These are phyloP conservation scores for Coptodon bakossiorum DNA, from an alignment of 2,113 vertebrate genomes.

Conservation along the genomic window DNA sequence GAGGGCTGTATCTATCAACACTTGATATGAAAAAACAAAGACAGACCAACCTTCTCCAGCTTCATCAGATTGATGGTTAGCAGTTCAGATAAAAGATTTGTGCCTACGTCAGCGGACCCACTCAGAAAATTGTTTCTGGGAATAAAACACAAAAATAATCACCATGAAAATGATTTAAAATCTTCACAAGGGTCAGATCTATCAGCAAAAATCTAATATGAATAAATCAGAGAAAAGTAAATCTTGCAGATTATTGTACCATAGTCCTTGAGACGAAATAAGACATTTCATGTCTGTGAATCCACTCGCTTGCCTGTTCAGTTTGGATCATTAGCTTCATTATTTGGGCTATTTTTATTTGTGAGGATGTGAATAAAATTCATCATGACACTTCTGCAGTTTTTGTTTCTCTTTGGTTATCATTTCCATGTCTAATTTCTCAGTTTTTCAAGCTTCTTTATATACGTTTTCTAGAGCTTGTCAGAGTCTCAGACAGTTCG, in stretches of 20 bases:
- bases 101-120: constrained; percentile 41
- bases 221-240: neutral
- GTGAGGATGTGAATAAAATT: neutral
- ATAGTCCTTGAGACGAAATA: rapidly evolving
- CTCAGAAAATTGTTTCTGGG: constrained; percentile 17
- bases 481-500: neutral
- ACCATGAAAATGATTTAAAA: neutral
- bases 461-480: neutral
- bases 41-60: constrained; percentile 83
- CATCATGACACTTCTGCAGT: neutral
- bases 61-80: constrained; percentile 83
- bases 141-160: neutral
- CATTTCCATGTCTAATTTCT: neutral
- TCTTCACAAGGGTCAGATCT: neutral
- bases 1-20: neutral
- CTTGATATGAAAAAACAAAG: neutral
- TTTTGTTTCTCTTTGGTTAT: neutral
- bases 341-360: neutral
- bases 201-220: neutral
- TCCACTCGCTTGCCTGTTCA: neutral
- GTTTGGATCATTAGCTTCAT: neutral
- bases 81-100: constrained; percentile 80
- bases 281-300: rapidly evolving
- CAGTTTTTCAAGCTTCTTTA: neutral
- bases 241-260: neutral